These are phyloP conservation scores for Bradynema listronoti DNA, from an alignment of 1,140 invertebrate genomes.

Conservation along the genomic window DNA sequence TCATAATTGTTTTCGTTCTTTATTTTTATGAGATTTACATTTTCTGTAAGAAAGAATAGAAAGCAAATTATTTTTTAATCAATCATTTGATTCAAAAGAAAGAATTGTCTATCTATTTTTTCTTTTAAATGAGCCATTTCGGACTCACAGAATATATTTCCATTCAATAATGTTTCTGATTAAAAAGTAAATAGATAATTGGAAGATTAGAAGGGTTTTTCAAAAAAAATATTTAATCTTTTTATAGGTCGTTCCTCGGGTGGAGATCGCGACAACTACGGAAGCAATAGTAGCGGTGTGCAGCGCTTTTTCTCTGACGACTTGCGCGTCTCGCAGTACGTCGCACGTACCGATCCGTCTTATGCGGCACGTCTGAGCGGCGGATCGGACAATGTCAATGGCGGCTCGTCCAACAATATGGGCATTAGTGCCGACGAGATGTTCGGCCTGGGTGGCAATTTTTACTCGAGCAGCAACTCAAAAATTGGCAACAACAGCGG, in stretches of 20 bases:
- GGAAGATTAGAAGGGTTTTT: no score
- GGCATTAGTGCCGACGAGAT: conserved; percentile 15
- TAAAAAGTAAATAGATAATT: no score
- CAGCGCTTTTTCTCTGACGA: neutral
- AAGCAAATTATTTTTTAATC: no score
- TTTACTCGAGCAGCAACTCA: neutral
- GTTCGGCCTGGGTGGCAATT: conserved; percentile 11
- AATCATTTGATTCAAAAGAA: no score
- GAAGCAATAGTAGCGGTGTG: neutral
- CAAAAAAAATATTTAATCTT: neutral
- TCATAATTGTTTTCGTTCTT: no score
- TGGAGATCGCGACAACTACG: neutral
- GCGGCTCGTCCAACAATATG: conserved; percentile 3
- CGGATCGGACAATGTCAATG: neutral
- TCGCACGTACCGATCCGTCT: conserved; percentile 31
- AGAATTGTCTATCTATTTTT: no score
- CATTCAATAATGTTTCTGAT: no score
- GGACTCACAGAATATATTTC: no score
- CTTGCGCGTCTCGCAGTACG: no score
- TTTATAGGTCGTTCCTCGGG: neutral
- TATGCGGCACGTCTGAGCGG: conserved; percentile 23
- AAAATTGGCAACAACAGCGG: neutral
- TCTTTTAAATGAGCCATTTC: no score
- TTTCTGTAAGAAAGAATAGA: no score
- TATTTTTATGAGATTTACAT: no score